These are phyloP conservation scores for Enteromius argenteus DNA, from an alignment of 2,797 vertebrate species.

Conservation along the genomic window DNA sequence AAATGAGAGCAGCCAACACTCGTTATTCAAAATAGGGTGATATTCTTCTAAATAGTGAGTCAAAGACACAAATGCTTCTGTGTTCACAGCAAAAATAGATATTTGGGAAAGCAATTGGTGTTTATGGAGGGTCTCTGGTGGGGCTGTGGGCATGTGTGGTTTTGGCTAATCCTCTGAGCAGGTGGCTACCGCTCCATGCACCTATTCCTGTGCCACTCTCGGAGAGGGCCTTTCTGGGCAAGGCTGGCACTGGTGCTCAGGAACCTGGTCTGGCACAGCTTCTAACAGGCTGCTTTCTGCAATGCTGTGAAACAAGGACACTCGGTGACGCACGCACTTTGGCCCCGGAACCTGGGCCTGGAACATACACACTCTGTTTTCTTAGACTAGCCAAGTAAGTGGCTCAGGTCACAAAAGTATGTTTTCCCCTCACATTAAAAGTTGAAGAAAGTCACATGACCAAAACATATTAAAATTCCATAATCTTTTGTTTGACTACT, in stretches of 20 bases:
- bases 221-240: conserved; percentile 43
- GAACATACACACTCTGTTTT: conserved; percentile 13
- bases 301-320: conserved; percentile 31
- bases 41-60: not conserved
- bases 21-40: not conserved
- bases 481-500: not conserved
- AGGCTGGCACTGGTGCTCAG: conserved; percentile 49
- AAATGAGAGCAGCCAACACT: not conserved
- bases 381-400: not conserved
- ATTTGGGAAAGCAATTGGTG: conserved; percentile 20
- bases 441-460: not conserved
- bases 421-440: not conserved
- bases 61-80: not conserved
- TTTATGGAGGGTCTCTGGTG: conserved; percentile 37
- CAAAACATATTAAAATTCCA: not conserved
- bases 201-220: conserved; percentile 37
- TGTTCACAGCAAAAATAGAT: not conserved
- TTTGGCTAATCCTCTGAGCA: conserved; percentile 58
- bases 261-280: conserved; percentile 38
- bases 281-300: conserved; percentile 29
- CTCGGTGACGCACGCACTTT: conserved; percentile 41
- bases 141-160: conserved; percentile 39
- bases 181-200: conserved; percentile 57
- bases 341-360: conserved; percentile 11
- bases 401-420: not conserved